Conservation (phyloP, 1,140 invertebrate genomes). For the Hylaeus anthracinus region DNA sequence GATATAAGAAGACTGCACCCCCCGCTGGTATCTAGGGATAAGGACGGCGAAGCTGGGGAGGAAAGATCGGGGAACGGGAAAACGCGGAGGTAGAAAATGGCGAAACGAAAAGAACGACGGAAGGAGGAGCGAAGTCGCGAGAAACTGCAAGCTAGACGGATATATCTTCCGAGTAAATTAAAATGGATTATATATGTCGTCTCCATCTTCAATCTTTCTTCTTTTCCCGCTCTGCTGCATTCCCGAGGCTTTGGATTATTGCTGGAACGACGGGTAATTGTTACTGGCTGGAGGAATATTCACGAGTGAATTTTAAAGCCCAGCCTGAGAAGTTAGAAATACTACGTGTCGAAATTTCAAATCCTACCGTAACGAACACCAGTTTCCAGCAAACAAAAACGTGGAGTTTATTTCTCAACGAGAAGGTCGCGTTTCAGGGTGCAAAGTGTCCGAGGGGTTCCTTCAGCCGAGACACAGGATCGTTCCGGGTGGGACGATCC, state of each 20-base stretch:
- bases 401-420: too few species aligned
- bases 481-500: not conserved
- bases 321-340: not conserved
- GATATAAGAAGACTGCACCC: conserved; percentile 70
- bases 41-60: conserved; percentile 36
- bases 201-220: conserved; percentile 70
- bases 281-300: conserved; percentile 44
- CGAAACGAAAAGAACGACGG: conserved; percentile 35
- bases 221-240: conserved; percentile 32
- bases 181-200: conserved; percentile 78
- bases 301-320: conserved; percentile 17
- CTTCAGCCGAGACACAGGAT: too few species aligned
- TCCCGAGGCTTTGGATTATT: conserved; percentile 54
- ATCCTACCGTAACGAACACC: too few species aligned
- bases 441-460: too few species aligned
- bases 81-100: conserved; percentile 54
- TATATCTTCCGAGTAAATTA: conserved; percentile 76
- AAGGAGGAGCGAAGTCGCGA: conserved; percentile 32
- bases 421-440: too few species aligned
- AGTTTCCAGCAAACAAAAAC: too few species aligned
- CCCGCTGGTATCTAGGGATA: conserved; percentile 41
- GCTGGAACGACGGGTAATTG: conserved; percentile 54
- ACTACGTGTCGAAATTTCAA: too few species aligned
- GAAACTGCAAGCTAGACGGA: conserved; percentile 73
- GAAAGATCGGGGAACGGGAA: conserved; percentile 26